A percentile compares a stretch with the other conserved stretches of the same genome.
These are phyloP conservation scores for Mallotus villosus DNA, from an alignment of 2,797 vertebrate genomes.

Conservation along the genomic window DNA sequence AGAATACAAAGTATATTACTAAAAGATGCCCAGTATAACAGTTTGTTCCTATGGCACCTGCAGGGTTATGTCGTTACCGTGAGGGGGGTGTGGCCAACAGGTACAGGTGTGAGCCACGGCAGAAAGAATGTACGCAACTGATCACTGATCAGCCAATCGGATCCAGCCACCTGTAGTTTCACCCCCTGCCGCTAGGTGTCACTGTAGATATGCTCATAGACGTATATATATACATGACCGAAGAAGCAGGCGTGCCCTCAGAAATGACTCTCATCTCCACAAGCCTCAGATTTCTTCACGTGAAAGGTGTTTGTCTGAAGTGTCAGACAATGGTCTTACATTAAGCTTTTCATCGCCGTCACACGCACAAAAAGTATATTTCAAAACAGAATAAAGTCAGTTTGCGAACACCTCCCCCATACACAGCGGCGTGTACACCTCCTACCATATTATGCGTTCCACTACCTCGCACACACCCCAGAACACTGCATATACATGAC, in stretches of 20 bases:
- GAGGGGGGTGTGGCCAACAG: not conserved
- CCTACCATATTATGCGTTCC: no score
- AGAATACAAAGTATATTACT: slow-evolving; percentile 69
- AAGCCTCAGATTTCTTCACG: not conserved
- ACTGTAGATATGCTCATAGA: not conserved
- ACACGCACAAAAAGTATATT: no score
- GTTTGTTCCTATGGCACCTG: no score
- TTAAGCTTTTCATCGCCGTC: no score
- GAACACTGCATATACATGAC: no score
- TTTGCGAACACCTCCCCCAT: no score
- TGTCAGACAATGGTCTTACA: not conserved
- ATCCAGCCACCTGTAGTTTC: not conserved
- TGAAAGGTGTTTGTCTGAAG: not conserved
- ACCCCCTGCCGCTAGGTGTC: not conserved
- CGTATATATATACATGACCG: no score
- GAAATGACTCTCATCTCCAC: not conserved
- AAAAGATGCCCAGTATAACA: not conserved
- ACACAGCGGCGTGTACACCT: no score
- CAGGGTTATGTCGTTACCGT: no score
- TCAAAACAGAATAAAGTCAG: no score
- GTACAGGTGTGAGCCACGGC: not conserved
- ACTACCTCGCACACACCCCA: not conserved
- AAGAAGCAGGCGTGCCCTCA: no score
- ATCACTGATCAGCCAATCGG: not conserved
- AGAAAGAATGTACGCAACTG: slow-evolving; percentile 28